Conservation (phyloP, 2,113 vertebrate species). For the Acanthochromis polyacanthus region DNA sequence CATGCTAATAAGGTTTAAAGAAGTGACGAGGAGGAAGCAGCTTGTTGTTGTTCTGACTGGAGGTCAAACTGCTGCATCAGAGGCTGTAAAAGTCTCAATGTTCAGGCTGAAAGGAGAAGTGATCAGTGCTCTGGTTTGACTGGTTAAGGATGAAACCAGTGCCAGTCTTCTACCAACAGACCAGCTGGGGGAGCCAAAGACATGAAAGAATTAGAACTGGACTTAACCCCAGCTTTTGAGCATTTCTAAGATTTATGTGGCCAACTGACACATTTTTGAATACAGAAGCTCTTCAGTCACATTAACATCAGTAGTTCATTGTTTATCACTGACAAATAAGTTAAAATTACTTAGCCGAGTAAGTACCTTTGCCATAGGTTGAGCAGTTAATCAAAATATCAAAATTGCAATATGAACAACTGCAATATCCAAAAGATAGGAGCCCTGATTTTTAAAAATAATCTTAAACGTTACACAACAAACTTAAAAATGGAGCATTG, state of each 20-base stretch:
- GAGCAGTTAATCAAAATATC: too few species aligned
- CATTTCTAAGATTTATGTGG: neutral
- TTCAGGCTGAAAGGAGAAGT: neutral
- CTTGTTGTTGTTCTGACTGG: neutral
- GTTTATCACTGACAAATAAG: too few species aligned
- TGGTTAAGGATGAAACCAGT: constrained; percentile 1
- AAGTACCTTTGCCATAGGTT: too few species aligned
- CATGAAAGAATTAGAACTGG: neutral
- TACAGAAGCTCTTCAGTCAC: too few species aligned
- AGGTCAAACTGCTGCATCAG: neutral
- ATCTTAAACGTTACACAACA: too few species aligned
- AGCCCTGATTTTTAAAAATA: too few species aligned
- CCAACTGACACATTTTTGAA: neutral
- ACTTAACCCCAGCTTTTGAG: too few species aligned
- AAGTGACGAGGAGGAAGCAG: constrained; percentile 6
- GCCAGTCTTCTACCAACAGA: neutral
- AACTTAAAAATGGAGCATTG: too few species aligned
- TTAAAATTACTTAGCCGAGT: too few species aligned
- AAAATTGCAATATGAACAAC: too few species aligned
- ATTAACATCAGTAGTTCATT: neutral
- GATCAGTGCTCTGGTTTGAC: neutral
- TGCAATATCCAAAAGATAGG: too few species aligned
- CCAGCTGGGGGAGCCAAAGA: constrained; percentile 32
- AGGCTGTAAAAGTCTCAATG: neutral
- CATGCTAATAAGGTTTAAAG: neutral